A percentile compares a stretch with the other conserved stretches of the same genome.
Evolutionary conservation across 2,888 invertebrate species (phyloP).

Genomic region (Chymomyza caudatula): DNA sequence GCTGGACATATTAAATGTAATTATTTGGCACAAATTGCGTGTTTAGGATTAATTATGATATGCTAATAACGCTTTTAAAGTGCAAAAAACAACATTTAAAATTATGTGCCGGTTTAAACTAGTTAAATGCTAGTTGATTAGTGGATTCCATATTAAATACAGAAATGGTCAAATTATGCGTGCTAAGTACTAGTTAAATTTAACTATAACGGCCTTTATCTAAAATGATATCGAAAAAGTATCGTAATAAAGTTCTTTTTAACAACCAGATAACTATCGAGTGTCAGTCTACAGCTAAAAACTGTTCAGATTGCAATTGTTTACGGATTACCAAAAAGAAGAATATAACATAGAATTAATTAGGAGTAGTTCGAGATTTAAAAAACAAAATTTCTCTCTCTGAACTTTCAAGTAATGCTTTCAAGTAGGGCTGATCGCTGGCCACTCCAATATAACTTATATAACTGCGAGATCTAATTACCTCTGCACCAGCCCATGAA

Average conservation of each 20-base stretch:
- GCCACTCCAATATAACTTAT: no score
- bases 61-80: slow-evolving; percentile 67
- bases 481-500: no score
- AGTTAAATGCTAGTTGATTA: slow-evolving; percentile 36
- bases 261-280: not conserved
- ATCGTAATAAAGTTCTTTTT: not conserved
- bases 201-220: not conserved
- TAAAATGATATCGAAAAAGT: not conserved
- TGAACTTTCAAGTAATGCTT: no score
- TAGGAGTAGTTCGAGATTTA: no score
- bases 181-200: not conserved
- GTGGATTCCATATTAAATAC: slow-evolving; percentile 36
- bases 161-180: slow-evolving; percentile 16
- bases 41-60: slow-evolving; percentile 75
- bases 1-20: slow-evolving; percentile 61
- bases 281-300: not conserved
- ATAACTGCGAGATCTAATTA: no score
- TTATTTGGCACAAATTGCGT: slow-evolving; percentile 74
- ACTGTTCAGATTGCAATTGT: not conserved
- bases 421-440: no score
- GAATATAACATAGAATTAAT: no score
- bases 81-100: slow-evolving; percentile 66
- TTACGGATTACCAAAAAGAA: no score
- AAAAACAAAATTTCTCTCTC: no score
- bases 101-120: slow-evolving; percentile 52